phyloP scores from a whole-genome alignment of 2,113 vertebrate species.

The Antidorcas marsupialis region DNA sequence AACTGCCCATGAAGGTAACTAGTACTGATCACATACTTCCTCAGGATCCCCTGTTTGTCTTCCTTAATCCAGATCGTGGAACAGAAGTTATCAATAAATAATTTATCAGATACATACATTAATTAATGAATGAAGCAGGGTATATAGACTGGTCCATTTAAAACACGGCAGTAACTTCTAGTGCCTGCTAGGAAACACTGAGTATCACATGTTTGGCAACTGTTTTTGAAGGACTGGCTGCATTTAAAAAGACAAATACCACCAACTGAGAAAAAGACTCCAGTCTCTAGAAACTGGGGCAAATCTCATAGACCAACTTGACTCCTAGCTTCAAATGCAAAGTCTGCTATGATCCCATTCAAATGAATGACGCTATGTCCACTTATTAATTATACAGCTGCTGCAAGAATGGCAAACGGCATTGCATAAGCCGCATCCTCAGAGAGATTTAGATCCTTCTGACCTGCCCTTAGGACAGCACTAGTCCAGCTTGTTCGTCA shows the following conservation, averaged over 20 bases:
- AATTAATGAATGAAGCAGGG: background rate
- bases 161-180: background rate
- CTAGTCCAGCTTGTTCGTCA: background rate
- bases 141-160: background rate
- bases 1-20: background rate
- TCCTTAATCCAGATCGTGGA: background rate
- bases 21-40: background rate
- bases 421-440: background rate
- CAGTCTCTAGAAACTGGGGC: background rate
- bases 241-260: background rate
- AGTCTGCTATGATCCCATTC: conserved; percentile 6
- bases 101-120: background rate
- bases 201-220: background rate
- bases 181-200: background rate
- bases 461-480: background rate
- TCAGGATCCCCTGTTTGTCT: background rate
- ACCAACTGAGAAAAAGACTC: background rate
- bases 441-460: conserved; percentile 2
- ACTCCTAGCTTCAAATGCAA: background rate
- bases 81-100: background rate
- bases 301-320: background rate
- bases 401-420: background rate
- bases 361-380: conserved; percentile 1
- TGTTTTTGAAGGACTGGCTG: background rate
- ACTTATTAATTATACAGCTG: conserved; percentile 12